These are phyloP conservation scores for Gobius niger DNA, from an alignment of 2,113 vertebrate genomes.

Conservation along the genomic window DNA sequence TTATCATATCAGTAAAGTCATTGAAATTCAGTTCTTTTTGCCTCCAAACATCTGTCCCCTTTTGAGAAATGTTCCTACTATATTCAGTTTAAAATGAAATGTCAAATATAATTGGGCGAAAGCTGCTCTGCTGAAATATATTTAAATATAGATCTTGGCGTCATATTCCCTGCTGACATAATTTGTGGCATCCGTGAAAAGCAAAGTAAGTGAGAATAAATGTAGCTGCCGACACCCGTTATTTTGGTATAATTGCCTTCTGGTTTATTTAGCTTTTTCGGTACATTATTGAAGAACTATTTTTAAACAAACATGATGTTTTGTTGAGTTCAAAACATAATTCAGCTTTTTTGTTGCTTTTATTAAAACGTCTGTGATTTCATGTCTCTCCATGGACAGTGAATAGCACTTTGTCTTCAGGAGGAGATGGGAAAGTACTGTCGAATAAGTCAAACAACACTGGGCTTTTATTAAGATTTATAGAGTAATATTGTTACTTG, in stretches of 20 bases:
- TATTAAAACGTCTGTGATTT: not conserved
- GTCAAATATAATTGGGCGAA: conserved; percentile 12
- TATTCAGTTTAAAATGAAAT: conserved; percentile 12
- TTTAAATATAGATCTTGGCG: conserved; percentile 10
- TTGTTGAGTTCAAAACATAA: not conserved
- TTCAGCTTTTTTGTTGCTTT: not conserved
- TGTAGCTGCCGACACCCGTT: not conserved
- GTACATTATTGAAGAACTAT: not conserved
- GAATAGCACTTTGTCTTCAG: not conserved
- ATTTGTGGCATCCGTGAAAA: not conserved
- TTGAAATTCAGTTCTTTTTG: not conserved
- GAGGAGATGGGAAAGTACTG: not conserved
- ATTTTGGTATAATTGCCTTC: not conserved
- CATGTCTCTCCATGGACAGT: conserved; percentile 3
- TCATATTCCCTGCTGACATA: not conserved
- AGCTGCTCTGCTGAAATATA: not conserved
- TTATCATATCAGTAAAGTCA: not conserved
- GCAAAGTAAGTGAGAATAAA: not conserved
- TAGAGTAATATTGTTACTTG: conserved; percentile 27
- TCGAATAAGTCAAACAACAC: conserved; percentile 15
- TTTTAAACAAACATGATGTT: not conserved
- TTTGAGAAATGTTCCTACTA: conserved; percentile 7
- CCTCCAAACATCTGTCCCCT: conserved; percentile 8
- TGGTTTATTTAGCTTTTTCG: not conserved
- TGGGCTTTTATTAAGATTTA: conserved; percentile 25